Evolutionary conservation across 2,797 vertebrate genomes (phyloP).

Genomic region (Sebastiscus tertius): DNA sequence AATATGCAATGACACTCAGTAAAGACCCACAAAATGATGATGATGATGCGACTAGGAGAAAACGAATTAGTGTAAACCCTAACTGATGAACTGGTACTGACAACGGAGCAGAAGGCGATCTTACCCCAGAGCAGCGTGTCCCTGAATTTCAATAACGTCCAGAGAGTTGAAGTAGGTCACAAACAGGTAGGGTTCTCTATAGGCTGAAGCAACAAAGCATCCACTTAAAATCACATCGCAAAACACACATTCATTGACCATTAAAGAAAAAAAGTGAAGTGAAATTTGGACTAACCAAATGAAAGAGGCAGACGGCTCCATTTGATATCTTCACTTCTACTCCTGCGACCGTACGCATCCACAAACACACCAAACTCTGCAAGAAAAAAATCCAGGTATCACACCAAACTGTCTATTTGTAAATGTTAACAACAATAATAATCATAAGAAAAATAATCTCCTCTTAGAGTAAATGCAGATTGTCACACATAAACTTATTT

Average conservation of each 20-base stretch:
- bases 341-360: constrained; percentile 95
- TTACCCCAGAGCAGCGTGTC: constrained; percentile 93
- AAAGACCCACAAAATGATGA: background rate
- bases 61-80: background rate
- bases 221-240: background rate
- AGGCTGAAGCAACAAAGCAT: constrained; percentile 83
- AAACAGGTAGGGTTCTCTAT: constrained; percentile 97
- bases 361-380: constrained; percentile 98
- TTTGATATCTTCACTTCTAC: constrained; percentile 95
- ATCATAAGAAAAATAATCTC: background rate
- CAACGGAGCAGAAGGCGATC: constrained; percentile 26
- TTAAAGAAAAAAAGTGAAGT: background rate
- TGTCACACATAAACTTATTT: background rate
- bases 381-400: background rate
- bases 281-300: constrained; percentile 85
- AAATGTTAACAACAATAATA: background rate
- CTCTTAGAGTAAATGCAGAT: background rate
- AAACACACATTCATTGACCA: background rate
- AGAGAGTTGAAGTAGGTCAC: constrained; percentile 99
- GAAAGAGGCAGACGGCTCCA: constrained; percentile 97
- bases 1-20: background rate
- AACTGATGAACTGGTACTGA: background rate
- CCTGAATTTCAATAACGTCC: constrained; percentile 97
- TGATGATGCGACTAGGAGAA: background rate
- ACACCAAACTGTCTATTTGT: background rate